Evolutionary conservation across 1,140 invertebrate genomes (phyloP).

Genomic region (Ladona fulva): DNA sequence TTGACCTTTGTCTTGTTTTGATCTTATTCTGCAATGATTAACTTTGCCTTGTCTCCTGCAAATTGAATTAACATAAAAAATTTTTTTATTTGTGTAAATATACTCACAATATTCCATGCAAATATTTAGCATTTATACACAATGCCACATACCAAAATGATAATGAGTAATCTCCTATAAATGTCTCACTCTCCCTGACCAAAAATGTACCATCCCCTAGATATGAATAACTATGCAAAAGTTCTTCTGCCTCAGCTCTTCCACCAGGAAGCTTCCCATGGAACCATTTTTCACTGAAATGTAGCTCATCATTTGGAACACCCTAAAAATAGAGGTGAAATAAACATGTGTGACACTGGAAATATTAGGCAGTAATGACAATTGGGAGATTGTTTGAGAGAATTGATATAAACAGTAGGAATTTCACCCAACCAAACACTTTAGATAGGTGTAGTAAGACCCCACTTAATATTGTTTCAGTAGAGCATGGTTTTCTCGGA

Average conservation of each 20-base stretch:
- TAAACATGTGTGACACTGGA: slow-evolving; percentile 21
- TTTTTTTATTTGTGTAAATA: too few relatives aligned
- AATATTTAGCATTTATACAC: background rate
- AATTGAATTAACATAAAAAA: slow-evolving; percentile 4
- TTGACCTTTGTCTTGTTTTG: slow-evolving; percentile 78
- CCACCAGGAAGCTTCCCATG: slow-evolving; percentile 77
- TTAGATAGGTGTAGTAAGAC: too few relatives aligned
- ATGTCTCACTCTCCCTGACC: slow-evolving; percentile 89
- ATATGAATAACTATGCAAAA: slow-evolving; percentile 70
- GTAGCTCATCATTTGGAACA: slow-evolving; percentile 71
- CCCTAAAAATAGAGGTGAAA: slow-evolving; percentile 25
- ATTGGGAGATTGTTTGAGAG: too few relatives aligned
- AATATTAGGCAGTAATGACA: background rate
- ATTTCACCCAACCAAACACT: too few relatives aligned
- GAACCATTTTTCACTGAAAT: slow-evolving; percentile 94
- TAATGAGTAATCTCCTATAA: slow-evolving; percentile 91
- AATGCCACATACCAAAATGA: slow-evolving; percentile 66
- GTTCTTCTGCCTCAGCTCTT: slow-evolving; percentile 61
- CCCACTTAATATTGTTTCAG: too few relatives aligned
- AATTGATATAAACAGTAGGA: too few relatives aligned
- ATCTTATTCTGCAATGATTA: slow-evolving; percentile 87
- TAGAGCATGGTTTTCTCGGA: too few relatives aligned
- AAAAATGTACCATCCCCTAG: slow-evolving; percentile 93
- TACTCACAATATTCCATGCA: too few relatives aligned
- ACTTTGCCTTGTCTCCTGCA: slow-evolving; percentile 69